A percentile compares a stretch with the other conserved stretches of the same genome.
Conservation (phyloP, 2,113 vertebrate species). For the Gallinago media region DNA sequence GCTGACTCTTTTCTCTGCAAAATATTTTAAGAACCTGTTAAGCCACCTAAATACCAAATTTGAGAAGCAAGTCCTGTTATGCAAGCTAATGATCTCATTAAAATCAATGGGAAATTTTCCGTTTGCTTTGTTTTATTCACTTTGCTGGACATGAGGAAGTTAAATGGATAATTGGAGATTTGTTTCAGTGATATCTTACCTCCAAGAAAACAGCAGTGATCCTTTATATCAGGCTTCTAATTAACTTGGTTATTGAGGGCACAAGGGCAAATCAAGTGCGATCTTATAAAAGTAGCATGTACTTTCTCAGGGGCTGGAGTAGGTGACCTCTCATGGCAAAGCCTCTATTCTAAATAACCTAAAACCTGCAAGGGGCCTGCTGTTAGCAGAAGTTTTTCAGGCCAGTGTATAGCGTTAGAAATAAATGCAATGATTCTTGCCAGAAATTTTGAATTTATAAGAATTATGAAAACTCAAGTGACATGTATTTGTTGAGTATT, state of each 20-base stretch:
- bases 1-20: not conserved
- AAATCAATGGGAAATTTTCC: not conserved
- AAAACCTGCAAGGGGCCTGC: not conserved
- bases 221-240: not conserved
- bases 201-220: not conserved
- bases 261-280: not conserved
- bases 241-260: not conserved
- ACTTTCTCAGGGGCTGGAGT: not conserved
- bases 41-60: not conserved
- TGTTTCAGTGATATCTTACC: not conserved
- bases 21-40: not conserved
- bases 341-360: not conserved
- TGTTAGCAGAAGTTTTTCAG: not conserved
- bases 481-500: not conserved
- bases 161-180: not conserved
- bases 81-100: not conserved
- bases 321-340: not conserved
- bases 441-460: not conserved
- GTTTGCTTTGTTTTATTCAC: not conserved
- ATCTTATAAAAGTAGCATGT: accelerated
- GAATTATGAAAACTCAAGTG: not conserved
- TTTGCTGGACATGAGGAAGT: not conserved
- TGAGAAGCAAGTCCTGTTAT: not conserved
- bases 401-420: not conserved
- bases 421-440: not conserved